Conservation (phyloP, 2,113 vertebrate species). For the Talpa occidentalis region DNA sequence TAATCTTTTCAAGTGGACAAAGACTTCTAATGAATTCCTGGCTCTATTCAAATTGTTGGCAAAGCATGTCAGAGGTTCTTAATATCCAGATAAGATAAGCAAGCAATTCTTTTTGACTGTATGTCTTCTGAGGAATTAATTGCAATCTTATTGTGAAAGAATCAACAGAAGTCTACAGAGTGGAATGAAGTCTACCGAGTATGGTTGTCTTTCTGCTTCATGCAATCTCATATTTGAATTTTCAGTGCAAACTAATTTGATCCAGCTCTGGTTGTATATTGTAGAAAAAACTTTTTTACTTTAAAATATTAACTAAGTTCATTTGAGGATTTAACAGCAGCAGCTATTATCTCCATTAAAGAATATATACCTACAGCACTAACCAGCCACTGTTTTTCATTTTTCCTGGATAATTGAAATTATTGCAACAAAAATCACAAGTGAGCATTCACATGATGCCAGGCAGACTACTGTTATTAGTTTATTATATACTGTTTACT, state of each 20-base stretch:
- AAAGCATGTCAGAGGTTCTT: neutral
- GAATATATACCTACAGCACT: too few relatives aligned
- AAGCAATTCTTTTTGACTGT: neutral
- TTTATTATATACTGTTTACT: neutral
- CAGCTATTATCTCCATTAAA: neutral
- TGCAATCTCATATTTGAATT: neutral
- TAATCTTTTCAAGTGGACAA: neutral
- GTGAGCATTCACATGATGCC: too few relatives aligned
- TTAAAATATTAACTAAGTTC: neutral
- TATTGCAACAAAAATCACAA: neutral
- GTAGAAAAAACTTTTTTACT: neutral
- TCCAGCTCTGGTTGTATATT: neutral
- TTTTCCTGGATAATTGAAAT: neutral
- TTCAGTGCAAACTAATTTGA: neutral
- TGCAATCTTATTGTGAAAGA: neutral
- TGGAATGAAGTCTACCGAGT: neutral
- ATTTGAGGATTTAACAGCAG: neutral
- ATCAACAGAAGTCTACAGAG: neutral
- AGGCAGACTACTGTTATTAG: neutral
- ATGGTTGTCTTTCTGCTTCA: neutral
- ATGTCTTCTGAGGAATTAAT: neutral
- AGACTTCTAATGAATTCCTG: neutral
- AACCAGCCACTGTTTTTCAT: neutral
- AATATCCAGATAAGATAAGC: neutral
- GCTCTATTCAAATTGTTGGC: too few relatives aligned